Conservation (phyloP, 2,797 vertebrate genomes). For the Percopsis omiscomaycus region DNA sequence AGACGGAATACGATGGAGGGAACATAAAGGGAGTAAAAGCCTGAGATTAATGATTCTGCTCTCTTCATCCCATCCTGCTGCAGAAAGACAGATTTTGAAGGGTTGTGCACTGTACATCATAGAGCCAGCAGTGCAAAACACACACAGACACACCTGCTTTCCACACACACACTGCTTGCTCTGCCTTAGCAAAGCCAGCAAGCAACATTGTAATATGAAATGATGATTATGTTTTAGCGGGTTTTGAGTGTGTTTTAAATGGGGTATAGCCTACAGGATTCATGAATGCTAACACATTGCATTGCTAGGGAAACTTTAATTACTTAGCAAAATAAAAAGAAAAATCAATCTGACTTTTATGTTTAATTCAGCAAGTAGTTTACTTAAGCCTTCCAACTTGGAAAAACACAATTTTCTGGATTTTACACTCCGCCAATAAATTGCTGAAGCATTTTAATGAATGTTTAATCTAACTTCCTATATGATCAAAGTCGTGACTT, state of each 20-base stretch:
- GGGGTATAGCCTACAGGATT: slow-evolving; percentile 36
- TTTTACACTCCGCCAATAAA: slow-evolving; percentile 10
- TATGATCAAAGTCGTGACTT: slow-evolving; percentile 26
- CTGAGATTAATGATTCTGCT: slow-evolving; percentile 63
- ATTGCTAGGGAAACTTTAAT: slow-evolving; percentile 46
- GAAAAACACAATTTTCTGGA: slow-evolving; percentile 22
- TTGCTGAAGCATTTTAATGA: slow-evolving; percentile 24
- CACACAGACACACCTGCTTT: slow-evolving; percentile 12
- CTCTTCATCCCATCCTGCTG: slow-evolving; percentile 55
- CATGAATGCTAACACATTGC: slow-evolving; percentile 43
- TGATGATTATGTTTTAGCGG: slow-evolving; percentile 34
- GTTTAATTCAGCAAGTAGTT: slow-evolving; percentile 52
- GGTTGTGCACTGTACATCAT: not conserved
- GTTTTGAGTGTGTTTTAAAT: slow-evolving; percentile 25
- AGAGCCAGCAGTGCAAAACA: slow-evolving; percentile 23
- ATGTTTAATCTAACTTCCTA: slow-evolving; percentile 21
- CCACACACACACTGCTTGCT: not conserved
- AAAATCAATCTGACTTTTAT: slow-evolving; percentile 42
- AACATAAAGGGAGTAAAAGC: slow-evolving; percentile 47
- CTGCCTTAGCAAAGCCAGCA: slow-evolving; percentile 33
- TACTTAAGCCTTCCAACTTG: slow-evolving; percentile 29
- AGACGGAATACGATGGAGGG: slow-evolving; percentile 44
- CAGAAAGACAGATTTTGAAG: slow-evolving; percentile 42
- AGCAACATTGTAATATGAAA: slow-evolving; percentile 29
- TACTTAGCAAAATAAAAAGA: slow-evolving; percentile 20